Evolutionary conservation across 2,113 vertebrate species (phyloP).

Genomic region (Fregetta grallaria): DNA sequence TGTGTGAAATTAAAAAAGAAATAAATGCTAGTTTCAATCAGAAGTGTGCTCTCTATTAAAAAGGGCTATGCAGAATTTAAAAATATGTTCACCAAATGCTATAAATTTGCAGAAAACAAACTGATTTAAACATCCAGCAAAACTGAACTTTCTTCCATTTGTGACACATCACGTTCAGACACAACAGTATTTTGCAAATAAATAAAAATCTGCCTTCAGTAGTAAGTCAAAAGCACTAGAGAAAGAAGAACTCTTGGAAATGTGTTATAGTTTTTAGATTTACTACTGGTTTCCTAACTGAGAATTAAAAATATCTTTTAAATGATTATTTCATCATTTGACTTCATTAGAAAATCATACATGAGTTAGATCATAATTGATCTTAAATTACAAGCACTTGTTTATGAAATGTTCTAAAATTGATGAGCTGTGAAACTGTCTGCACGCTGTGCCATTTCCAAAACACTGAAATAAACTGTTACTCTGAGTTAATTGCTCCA

Average conservation of each 20-base stretch:
- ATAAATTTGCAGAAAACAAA: neutral
- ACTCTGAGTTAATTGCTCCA: neutral
- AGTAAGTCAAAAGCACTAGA: neutral
- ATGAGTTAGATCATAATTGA: constrained; percentile 39
- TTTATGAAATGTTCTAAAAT: constrained; percentile 55
- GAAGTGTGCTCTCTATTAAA: neutral
- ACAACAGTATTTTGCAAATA: neutral
- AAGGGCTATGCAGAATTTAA: neutral
- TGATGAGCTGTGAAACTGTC: constrained; percentile 2
- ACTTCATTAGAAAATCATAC: constrained; percentile 60
- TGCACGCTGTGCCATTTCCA: neutral
- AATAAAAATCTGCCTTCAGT: neutral
- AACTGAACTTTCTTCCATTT: neutral
- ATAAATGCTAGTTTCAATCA: neutral
- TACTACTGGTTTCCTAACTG: constrained; percentile 25
- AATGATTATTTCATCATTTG: constrained; percentile 38
- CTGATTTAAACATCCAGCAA: neutral
- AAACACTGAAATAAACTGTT: constrained; percentile 29
- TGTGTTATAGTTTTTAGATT: neutral
- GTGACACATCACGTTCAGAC: neutral
- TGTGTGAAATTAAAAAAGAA: constrained; percentile 10
- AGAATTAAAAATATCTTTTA: constrained; percentile 22
- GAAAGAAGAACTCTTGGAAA: neutral
- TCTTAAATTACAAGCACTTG: constrained; percentile 46
- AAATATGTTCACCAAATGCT: neutral